Conservation (phyloP, 2,797 vertebrate species). For the Nannoperca obscura region DNA sequence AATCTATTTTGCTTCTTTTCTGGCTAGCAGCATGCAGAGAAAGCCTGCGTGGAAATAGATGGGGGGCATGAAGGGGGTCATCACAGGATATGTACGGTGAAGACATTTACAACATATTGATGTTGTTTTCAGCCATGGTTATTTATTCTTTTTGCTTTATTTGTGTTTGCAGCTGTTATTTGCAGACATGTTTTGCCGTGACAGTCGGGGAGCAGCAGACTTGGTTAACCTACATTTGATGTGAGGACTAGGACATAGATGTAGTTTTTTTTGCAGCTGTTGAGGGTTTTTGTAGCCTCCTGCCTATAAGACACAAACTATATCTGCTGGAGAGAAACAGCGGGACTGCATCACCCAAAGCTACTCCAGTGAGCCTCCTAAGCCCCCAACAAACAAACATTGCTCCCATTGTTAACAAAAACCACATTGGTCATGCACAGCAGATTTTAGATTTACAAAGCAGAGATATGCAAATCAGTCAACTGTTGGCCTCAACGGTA, state of each 20-base stretch:
- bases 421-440: slow-evolving; percentile 65
- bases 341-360: slow-evolving; percentile 39
- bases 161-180: slow-evolving; percentile 22
- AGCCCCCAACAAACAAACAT: slow-evolving; percentile 60
- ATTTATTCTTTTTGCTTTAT: slow-evolving; percentile 15
- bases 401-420: slow-evolving; percentile 59
- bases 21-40: slow-evolving; percentile 29
- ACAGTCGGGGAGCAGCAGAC: slow-evolving; percentile 1
- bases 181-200: slow-evolving; percentile 2
- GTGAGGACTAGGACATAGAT: background rate
- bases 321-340: slow-evolving; percentile 16
- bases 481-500: slow-evolving; percentile 19
- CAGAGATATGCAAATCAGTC: slow-evolving; percentile 52
- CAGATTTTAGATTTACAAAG: slow-evolving; percentile 65
- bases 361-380: slow-evolving; percentile 57
- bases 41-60: slow-evolving; percentile 46
- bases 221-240: slow-evolving; percentile 23
- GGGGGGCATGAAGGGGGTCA: slow-evolving; percentile 33
- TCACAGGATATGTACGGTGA: slow-evolving; percentile 25
- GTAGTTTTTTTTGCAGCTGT: slow-evolving; percentile 5
- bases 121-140: slow-evolving; percentile 3
- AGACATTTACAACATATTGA: background rate
- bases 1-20: slow-evolving; percentile 63
- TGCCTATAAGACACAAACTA: slow-evolving; percentile 28
- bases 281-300: slow-evolving; percentile 11